Percentiles rank a stretch among this genome's conserved stretches.
These are phyloP conservation scores for Todiramphus chloris DNA, from an alignment of 2,113 vertebrate genomes.

Conservation along the genomic window DNA sequence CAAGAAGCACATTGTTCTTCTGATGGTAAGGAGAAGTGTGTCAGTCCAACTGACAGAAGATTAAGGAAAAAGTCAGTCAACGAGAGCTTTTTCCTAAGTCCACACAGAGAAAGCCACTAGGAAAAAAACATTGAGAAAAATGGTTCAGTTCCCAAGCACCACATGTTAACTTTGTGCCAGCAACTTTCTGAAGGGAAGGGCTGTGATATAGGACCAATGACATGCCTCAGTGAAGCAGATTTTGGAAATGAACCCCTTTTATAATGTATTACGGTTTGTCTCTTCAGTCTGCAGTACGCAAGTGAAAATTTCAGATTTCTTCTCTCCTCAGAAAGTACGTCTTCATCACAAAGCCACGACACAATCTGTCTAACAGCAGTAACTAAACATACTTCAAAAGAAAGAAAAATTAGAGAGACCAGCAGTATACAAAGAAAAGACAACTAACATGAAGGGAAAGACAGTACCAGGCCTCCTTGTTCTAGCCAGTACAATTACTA, in stretches of 20 bases:
- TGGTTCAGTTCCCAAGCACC: neutral
- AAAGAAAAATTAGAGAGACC: neutral
- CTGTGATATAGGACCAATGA: neutral
- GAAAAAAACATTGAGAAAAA: neutral
- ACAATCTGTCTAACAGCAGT: neutral
- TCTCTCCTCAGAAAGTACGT: neutral
- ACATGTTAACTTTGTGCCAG: neutral
- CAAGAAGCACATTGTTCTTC: neutral
- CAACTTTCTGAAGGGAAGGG: neutral
- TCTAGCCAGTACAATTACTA: neutral
- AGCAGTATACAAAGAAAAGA: neutral
- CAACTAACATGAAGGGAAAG: neutral
- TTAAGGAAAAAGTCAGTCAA: neutral
- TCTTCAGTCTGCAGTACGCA: neutral
- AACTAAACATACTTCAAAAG: neutral
- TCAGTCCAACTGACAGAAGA: neutral
- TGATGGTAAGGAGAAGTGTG: neutral
- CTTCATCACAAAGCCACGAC: neutral
- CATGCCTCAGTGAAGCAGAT: neutral
- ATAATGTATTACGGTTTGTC: neutral
- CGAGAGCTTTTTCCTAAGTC: fast-evolving
- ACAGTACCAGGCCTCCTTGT: neutral
- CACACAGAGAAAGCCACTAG: neutral
- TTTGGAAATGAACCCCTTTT: neutral
- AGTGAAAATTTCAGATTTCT: neutral